Evolutionary conservation across 2,797 vertebrate genomes (phyloP).

Genomic region (Sebastiscus tertius): DNA sequence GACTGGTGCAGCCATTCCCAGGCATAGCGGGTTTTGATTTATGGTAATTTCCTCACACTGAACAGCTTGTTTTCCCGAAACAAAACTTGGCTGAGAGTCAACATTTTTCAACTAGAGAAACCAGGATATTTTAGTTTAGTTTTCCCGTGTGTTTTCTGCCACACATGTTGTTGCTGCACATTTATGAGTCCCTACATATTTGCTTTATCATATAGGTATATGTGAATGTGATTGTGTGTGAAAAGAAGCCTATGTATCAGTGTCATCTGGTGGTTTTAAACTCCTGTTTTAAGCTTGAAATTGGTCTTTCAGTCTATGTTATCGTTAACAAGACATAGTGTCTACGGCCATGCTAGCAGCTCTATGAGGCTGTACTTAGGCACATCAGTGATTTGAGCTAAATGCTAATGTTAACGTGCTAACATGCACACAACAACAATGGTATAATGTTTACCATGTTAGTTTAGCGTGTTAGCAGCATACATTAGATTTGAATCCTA

Average conservation of each 20-base stretch:
- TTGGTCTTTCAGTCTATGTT: neutral
- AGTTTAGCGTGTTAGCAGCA: neutral
- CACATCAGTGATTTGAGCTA: neutral
- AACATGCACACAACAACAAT: neutral
- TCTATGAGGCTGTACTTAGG: neutral
- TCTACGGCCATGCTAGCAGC: too few species aligned
- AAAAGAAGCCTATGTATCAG: neutral
- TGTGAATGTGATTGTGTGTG: neutral
- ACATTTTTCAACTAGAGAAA: conserved; percentile 6
- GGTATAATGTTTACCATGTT: neutral
- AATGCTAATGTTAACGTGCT: neutral
- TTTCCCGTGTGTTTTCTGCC: neutral
- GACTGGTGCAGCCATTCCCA: neutral
- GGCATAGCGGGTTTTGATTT: conserved; percentile 19
- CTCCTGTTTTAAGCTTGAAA: neutral
- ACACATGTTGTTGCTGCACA: neutral
- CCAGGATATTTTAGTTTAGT: neutral
- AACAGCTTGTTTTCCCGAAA: conserved; percentile 25
- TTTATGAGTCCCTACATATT: neutral
- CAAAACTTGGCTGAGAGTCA: neutral
- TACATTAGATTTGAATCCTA: neutral
- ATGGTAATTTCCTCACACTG: neutral
- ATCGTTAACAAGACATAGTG: neutral
- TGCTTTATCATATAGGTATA: neutral
- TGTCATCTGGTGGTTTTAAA: neutral